phyloP scores from a whole-genome alignment of 2,113 vertebrate genomes.

The Setophaga coronata region DNA sequence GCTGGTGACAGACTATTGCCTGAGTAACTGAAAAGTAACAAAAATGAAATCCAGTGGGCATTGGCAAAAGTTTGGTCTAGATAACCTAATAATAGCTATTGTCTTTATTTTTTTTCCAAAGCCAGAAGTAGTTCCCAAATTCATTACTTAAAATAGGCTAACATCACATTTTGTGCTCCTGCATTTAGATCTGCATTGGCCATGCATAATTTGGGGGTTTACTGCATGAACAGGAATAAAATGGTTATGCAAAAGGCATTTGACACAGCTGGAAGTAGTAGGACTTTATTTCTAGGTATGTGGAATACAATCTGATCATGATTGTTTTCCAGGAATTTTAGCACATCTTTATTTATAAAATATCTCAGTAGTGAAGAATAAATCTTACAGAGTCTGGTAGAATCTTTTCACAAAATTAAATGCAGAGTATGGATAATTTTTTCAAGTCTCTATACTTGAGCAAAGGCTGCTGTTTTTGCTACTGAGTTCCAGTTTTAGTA shows the following conservation, averaged over 20 bases:
- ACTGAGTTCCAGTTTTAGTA: neutral
- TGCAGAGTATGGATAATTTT: neutral
- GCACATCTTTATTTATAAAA: neutral
- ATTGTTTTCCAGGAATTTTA: neutral
- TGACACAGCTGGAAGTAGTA: neutral
- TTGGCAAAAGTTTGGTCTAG: neutral
- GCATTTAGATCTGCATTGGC: neutral
- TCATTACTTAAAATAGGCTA: constrained; percentile 22
- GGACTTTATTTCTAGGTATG: neutral
- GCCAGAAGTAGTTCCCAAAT: constrained; percentile 2
- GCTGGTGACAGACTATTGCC: constrained; percentile 46
- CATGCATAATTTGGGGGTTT: neutral
- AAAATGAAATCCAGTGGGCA: constrained; percentile 40
- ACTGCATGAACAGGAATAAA: neutral
- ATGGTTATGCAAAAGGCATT: neutral
- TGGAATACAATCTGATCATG: neutral
- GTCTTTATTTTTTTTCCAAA: neutral
- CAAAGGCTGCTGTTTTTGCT: constrained; percentile 6
- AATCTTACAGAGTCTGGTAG: neutral
- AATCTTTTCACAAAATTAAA: neutral
- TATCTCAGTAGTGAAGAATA: neutral
- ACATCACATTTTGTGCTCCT: neutral
- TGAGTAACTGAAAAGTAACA: constrained; percentile 39
- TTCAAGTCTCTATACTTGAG: neutral
- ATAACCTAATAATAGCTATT: constrained; percentile 28